Evolutionary conservation across 1,140 invertebrate species (phyloP).

Genomic region (Orchesella cincta): DNA sequence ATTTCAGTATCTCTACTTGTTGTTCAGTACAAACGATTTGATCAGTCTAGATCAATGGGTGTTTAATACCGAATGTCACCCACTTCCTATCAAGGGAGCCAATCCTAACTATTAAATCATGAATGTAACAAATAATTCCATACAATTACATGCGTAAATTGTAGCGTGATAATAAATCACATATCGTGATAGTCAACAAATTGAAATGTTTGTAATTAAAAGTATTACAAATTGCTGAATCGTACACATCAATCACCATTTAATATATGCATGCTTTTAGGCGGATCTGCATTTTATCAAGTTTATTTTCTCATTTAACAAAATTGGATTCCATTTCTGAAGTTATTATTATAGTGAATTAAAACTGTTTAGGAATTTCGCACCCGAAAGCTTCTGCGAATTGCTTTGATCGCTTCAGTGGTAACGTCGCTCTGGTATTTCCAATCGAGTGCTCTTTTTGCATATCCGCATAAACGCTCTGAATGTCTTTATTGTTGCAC

Average conservation of each 20-base stretch:
- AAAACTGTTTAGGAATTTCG: not conserved
- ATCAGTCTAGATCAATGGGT: constrained; percentile 90
- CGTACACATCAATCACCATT: not conserved
- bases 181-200: constrained; percentile 7
- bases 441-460: not conserved
- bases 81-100: constrained; percentile 78
- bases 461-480: not conserved
- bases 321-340: too few species aligned
- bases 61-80: constrained; percentile 98
- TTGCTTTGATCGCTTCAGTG: not conserved
- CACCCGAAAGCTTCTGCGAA: constrained; percentile 8
- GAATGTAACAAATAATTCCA: not conserved
- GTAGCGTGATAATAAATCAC: not conserved
- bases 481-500: not conserved
- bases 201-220: not conserved
- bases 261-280: not conserved
- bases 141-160: not conserved
- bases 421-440: not conserved
- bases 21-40: constrained; percentile 65
- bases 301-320: not conserved
- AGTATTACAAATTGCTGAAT: not conserved
- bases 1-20: constrained; percentile 65
- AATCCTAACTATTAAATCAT: constrained; percentile 68
- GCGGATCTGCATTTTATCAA: not conserved
- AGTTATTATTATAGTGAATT: too few species aligned